Evolutionary conservation across 2,888 invertebrate genomes (phyloP).

Genomic region (Leptodirus hochenwartii): DNA sequence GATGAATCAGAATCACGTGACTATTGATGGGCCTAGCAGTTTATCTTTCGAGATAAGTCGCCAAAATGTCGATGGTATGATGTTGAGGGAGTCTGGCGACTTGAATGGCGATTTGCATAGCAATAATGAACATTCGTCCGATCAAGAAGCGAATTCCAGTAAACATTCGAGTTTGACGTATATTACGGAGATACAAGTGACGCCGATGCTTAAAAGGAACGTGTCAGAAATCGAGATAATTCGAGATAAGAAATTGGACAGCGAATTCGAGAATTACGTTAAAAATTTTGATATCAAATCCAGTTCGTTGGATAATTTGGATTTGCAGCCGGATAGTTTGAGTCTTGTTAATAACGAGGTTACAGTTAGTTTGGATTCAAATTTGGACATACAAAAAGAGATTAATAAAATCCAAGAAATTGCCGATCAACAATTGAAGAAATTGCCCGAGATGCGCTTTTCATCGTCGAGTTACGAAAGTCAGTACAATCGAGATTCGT

Average conservation of each 20-base stretch:
- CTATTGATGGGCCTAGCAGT: slow-evolving; percentile 18
- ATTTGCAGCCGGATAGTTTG: slow-evolving; percentile 7
- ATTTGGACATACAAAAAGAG: slow-evolving; percentile 21
- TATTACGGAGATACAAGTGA: slow-evolving; percentile 56
- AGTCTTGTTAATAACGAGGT: slow-evolving; percentile 7
- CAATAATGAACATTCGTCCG: background rate
- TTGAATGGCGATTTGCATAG: background rate
- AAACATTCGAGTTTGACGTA: slow-evolving; percentile 31
- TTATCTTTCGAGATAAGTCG: slow-evolving; percentile 18
- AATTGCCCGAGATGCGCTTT: slow-evolving; percentile 37
- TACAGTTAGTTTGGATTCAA: slow-evolving; percentile 10
- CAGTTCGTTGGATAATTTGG: slow-evolving; percentile 1
- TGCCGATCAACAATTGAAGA: slow-evolving; percentile 26
- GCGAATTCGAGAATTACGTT: slow-evolving; percentile 24
- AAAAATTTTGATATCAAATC: slow-evolving; percentile 19
- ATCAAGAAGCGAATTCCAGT: background rate
- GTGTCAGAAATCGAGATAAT: slow-evolving; percentile 22
- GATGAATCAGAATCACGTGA: too few species aligned
- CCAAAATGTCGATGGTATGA: slow-evolving; percentile 2
- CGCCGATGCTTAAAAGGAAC: slow-evolving; percentile 29
- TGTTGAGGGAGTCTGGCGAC: background rate
- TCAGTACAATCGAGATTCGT: slow-evolving; percentile 33
- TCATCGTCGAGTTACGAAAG: slow-evolving; percentile 44
- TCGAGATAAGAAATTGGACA: slow-evolving; percentile 28
- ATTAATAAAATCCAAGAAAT: slow-evolving; percentile 25